Conservation (phyloP, 2,888 invertebrate genomes). For the Blastobasis adustella region DNA sequence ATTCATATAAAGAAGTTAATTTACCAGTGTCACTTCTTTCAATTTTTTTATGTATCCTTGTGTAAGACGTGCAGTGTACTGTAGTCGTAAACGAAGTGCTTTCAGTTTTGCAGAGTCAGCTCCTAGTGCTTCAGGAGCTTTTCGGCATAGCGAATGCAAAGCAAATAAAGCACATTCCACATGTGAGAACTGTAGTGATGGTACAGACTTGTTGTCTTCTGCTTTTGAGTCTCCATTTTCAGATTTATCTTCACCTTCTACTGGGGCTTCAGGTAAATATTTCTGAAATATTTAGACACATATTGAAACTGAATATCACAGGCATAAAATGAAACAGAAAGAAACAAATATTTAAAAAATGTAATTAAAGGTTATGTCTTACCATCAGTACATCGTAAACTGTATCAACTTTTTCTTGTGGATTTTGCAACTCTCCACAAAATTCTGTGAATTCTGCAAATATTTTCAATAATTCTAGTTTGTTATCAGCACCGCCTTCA, state of each 20-base stretch:
- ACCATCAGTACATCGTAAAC: constrained; percentile 88
- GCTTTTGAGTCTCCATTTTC: constrained; percentile 33
- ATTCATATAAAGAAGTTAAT: constrained; percentile 13
- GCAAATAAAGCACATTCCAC: constrained; percentile 93
- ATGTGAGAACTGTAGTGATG: constrained; percentile 93
- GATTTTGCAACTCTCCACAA: constrained; percentile 84
- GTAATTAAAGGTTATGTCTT: constrained; percentile 26
- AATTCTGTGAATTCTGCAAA: constrained; percentile 89
- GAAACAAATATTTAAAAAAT: background rate
- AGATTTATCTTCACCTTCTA: constrained; percentile 57
- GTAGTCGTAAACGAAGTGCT: constrained; percentile 89
- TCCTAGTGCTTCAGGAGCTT: constrained; percentile 82
- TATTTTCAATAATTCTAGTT: constrained; percentile 87
- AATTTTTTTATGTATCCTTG: constrained; percentile 87
- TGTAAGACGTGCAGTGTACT: constrained; percentile 93
- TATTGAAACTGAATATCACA: background rate
- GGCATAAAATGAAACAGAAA: background rate
- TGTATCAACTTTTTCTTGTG: constrained; percentile 82
- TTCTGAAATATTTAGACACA: constrained; percentile 68
- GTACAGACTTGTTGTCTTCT: constrained; percentile 71
- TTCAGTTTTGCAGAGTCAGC: constrained; percentile 84
- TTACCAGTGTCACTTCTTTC: constrained; percentile 75
- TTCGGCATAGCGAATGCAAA: constrained; percentile 84
- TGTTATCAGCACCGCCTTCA: constrained; percentile 76
- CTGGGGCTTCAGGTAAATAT: constrained; percentile 91